Evolutionary conservation across 2,113 vertebrate species (phyloP).

Genomic region (Aleadryas rufinucha): DNA sequence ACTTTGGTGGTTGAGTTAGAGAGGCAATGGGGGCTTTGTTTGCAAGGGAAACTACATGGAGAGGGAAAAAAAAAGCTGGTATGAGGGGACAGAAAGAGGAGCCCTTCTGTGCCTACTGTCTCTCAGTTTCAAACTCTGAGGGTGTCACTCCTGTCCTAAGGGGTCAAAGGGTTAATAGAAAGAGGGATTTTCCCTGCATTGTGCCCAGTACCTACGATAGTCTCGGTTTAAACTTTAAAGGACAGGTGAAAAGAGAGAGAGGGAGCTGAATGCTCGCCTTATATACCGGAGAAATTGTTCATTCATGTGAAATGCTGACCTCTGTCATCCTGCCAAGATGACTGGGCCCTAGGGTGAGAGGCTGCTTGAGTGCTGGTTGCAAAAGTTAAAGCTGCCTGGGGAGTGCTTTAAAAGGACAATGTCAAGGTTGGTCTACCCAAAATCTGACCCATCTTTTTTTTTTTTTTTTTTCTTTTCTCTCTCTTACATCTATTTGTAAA

Average conservation of each 20-base stretch:
- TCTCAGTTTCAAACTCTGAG: background rate
- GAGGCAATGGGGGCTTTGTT: fast-evolving
- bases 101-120: background rate
- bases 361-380: constrained; percentile 14
- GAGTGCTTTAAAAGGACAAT: constrained; percentile 67
- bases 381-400: constrained; percentile 64
- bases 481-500: constrained; percentile 53
- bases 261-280: background rate
- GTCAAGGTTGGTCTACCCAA: constrained; percentile 64
- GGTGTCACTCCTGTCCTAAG: background rate
- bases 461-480: background rate
- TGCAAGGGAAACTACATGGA: background rate
- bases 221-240: constrained; percentile 4
- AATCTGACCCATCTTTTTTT: constrained; percentile 34
- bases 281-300: constrained; percentile 65
- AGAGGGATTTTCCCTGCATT: background rate
- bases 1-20: background rate
- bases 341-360: constrained; percentile 38
- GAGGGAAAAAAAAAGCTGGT: background rate
- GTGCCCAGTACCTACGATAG: background rate
- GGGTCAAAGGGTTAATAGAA: constrained; percentile 19
- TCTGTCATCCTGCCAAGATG: constrained; percentile 68
- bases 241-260: constrained; percentile 40
- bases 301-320: constrained; percentile 73
- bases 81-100: background rate